phyloP scores from a whole-genome alignment of 2,113 vertebrate species.

The Chloroceryle aenea region DNA sequence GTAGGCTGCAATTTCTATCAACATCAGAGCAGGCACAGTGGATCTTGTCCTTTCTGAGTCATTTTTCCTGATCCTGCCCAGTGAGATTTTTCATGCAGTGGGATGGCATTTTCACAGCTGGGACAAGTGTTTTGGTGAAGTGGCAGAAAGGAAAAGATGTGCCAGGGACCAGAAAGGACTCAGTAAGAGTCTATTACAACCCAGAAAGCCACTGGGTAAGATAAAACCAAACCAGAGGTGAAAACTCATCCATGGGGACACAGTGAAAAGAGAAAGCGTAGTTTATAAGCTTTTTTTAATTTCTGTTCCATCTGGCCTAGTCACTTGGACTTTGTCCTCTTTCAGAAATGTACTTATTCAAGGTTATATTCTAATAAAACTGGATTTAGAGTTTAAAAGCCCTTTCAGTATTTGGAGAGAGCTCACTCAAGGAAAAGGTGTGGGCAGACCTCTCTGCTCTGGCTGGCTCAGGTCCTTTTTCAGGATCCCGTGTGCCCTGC shows the following conservation, averaged over 20 bases:
- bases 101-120: neutral
- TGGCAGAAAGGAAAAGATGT: neutral
- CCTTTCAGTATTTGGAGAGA: neutral
- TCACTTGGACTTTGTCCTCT: neutral
- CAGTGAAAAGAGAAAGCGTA: neutral
- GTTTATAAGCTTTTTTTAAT: neutral
- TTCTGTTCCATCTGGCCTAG: neutral
- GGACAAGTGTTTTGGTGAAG: neutral
- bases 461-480: neutral
- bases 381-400: neutral
- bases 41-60: neutral
- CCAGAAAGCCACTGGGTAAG: neutral
- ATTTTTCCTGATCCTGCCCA: neutral
- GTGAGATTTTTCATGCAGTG: neutral
- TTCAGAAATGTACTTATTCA: neutral
- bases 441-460: neutral
- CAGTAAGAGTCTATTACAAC: neutral
- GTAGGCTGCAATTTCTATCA: neutral
- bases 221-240: neutral
- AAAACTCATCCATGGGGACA: neutral
- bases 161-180: neutral
- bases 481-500: neutral
- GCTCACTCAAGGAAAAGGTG: neutral
- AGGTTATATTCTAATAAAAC: neutral
- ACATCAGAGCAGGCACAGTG: neutral